Percentiles rank a stretch among this genome's conserved stretches.
These are phyloP conservation scores for Cynopterus sphinx DNA, from an alignment of 2,797 vertebrate genomes.

Conservation along the genomic window DNA sequence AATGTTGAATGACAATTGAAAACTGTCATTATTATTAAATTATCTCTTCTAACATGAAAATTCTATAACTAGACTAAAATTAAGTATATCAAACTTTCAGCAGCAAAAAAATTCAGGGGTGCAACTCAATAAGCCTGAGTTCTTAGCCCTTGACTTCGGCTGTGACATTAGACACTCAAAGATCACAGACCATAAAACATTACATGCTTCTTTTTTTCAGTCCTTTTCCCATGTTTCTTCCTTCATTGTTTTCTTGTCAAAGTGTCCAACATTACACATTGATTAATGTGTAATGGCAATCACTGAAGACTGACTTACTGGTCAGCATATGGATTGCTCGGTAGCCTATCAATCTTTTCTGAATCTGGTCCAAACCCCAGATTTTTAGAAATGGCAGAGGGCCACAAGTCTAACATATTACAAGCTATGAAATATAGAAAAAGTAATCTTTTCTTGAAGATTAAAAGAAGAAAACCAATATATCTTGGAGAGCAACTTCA, in stretches of 20 bases:
- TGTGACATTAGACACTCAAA: not conserved
- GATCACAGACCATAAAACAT: not conserved
- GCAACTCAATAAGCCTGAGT: not conserved
- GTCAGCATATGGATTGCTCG: not conserved
- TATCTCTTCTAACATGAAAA: not conserved
- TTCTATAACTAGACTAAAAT: not conserved
- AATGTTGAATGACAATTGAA: not conserved
- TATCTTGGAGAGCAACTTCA: conserved; percentile 41
- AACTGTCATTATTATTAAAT: not conserved
- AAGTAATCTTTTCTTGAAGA: conserved; percentile 50
- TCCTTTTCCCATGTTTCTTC: not conserved
- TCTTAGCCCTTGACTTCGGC: not conserved
- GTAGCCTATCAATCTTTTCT: conserved; percentile 30
- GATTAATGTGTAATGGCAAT: not conserved
- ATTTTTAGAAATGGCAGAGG: conserved; percentile 41
- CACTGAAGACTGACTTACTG: not conserved
- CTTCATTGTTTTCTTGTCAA: conserved; percentile 6
- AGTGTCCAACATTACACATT: not conserved
- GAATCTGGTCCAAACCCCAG: conserved; percentile 34
- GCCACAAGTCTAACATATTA: not conserved
- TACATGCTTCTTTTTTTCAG: not conserved
- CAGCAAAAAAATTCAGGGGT: conserved; percentile 1
- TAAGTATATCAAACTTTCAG: not conserved
- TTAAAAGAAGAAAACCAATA: conserved; percentile 50
- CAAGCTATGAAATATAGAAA: conserved; percentile 9